phyloP scores from a whole-genome alignment of 92 coral and sea anemone species.

The Actinernus sp. region DNA sequence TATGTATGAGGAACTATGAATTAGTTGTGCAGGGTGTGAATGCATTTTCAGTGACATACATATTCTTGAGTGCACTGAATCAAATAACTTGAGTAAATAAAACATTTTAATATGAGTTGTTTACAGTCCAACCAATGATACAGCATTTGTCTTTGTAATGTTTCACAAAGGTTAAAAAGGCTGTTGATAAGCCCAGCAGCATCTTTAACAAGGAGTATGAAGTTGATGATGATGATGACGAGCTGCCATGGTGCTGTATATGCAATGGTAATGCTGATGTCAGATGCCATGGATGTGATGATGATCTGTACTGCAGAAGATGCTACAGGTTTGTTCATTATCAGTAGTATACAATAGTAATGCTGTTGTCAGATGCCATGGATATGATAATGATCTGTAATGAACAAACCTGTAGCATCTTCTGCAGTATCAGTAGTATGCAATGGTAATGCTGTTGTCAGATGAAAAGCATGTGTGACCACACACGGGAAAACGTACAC shows the following conservation, averaged over 20 bases:
- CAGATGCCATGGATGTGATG: conserved; percentile 97
- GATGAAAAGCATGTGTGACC: neutral
- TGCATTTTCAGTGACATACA: too few relatives aligned
- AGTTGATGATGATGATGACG: conserved; percentile 86
- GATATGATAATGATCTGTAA: conserved; percentile 96
- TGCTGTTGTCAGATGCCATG: conserved; percentile 95
- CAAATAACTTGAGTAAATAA: too few relatives aligned
- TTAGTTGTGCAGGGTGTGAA: too few relatives aligned
- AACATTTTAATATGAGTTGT: too few relatives aligned
- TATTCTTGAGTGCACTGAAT: too few relatives aligned
- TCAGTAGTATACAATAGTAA: conserved; percentile 95
- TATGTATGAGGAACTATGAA: too few relatives aligned
- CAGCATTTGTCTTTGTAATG: too few relatives aligned
- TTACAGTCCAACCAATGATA: too few relatives aligned
- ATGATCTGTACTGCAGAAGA: conserved; percentile 93
- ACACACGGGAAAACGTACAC: too few relatives aligned
- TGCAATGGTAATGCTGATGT: conserved; percentile 95
- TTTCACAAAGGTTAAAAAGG: too few relatives aligned
- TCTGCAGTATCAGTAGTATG: conserved; percentile 66
- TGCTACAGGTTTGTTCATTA: conserved; percentile 79
- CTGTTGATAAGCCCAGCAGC: conserved; percentile 8
- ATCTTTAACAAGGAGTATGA: conserved; percentile 81
- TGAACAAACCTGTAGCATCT: conserved; percentile 96
- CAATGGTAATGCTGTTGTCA: neutral
- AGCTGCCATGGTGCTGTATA: conserved; percentile 99